Evolutionary conservation across 1,140 invertebrate species (phyloP), one percentile per base, ranked within the genome.

Genomic region (Apocrypta bakeri): DNA sequence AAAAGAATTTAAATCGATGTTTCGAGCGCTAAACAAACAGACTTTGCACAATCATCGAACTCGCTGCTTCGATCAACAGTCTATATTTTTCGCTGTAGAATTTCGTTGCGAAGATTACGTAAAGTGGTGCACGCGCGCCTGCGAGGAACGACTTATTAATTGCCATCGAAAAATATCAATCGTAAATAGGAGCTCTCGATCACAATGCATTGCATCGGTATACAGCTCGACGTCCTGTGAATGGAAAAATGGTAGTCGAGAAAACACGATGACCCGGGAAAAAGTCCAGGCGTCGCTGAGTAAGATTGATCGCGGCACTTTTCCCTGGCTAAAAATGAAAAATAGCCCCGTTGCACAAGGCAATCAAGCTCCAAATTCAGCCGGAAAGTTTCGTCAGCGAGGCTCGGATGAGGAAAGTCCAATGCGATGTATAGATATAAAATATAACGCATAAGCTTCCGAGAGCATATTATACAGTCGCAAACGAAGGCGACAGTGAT

Each of bases 1-100:
- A 75, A 81, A 81, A 81, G 79, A 81, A 81, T 81, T 81, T 75
- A 25, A 81, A 81, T 81, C 48, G 6, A 33, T 75, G 56, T 61
- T 81, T 68, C 12, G 48, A 64, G 27, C 77, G 40, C 42, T 48
- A 48, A 21, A 56, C 17, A 6, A 21, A n/a, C 21, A n/a, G 17
- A 77, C 17, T 56, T 56, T 61, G 68, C 64, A 64, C 17, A 61
- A 21, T 68, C 37, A 25, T 71, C 17, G 27, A n/a, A 48, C 56
- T 63, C 61, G 42, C 66, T 61, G 25, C 31, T 72, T 61, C 29
- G 48, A 56, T 6, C 21, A 56, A 72, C 24, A 71, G n/a, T 72
- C 61, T 61, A 72, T 56, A 72, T 79, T n/a, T 17, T 37, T 31
- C 69, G 17, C 25, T 27, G 21, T 9, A 21, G 61, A n/a, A n/a